Evolutionary conservation across 2,113 vertebrate genomes (phyloP), one percentile per base, ranked within the genome.

Genomic region (Myodes glareolus): DNA sequence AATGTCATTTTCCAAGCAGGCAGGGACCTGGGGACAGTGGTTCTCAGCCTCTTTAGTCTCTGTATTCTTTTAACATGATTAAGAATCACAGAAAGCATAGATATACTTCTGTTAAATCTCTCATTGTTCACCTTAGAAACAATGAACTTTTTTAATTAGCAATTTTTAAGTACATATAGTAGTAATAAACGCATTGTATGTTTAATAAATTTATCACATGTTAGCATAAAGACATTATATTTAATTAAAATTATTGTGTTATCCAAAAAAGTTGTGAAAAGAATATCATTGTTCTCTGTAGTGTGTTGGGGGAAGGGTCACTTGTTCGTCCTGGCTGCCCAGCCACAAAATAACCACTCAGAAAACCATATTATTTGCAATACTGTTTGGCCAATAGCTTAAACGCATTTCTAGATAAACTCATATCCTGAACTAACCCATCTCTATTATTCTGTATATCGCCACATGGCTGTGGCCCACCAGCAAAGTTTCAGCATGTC

Each of bases 261-360:
- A 4, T 86, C 52, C 76, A 95, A 97, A 84, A 47, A 92, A 88
- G 76, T 91, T 65, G 55, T 92, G 61, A 92, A 92, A 85, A 92
- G 14, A 27, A 1, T 33, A 19, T 68, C 45, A 47, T 52, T 90
- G 10, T 85, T 95, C 42, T 95, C 39, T 92, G 87, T 84, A 84
- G 17, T 19, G 19, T 19, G 55, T 58, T 58, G 0, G 55, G 5
- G 55, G 55, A 58, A 58, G 17, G 55, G 55, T 58, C 17, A 5
- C 55, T 58, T 58, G 55, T 19, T 58, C 55, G 0, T 58, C 55
- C 55, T 3, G 1, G 55, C 55, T 58, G 55, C 55, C 16, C 55
- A 55, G 55, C 4, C 55, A 58, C 19, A 5, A 58, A 58, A 58
- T 58, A 58, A 6, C 55, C 17, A 58, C 55, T 58, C 17, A 58